These are phyloP conservation scores for Xyrauchen texanus DNA, from an alignment of 2,113 vertebrate genomes.

Conservation along the genomic window DNA sequence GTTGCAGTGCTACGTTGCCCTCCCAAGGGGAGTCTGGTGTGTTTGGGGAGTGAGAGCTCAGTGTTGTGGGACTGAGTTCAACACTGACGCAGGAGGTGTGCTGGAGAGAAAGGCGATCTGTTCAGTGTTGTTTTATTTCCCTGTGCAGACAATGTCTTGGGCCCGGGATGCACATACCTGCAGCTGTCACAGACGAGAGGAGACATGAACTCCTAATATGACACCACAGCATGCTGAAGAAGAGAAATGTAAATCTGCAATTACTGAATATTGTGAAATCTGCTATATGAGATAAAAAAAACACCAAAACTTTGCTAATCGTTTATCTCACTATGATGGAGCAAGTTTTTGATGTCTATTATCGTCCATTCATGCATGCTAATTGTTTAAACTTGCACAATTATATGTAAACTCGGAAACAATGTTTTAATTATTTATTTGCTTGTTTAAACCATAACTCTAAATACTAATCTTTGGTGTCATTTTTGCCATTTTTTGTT, in stretches of 20 bases:
- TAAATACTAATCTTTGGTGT: no score
- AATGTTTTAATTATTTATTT: no score
- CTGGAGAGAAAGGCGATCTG: constrained; percentile 34
- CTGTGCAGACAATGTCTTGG: constrained; percentile 39
- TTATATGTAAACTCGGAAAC: no score
- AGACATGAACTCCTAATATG: constrained; percentile 38
- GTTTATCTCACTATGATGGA: background rate
- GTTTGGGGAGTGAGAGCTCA: background rate
- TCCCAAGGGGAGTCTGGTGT: background rate
- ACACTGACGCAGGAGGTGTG: constrained; percentile 13
- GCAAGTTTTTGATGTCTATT: background rate
- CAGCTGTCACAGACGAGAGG: constrained; percentile 36
- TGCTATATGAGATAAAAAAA: constrained; percentile 9
- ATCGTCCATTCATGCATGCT: constrained; percentile 1
- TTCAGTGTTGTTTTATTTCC: constrained; percentile 42
- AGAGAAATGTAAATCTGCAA: constrained; percentile 47
- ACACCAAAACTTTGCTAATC: background rate
- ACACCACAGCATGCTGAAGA: constrained; percentile 39
- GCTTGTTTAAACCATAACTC: no score
- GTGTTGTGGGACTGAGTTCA: constrained; percentile 28
- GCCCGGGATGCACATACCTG: constrained; percentile 46
- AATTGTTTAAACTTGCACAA: background rate
- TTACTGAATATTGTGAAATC: constrained; percentile 42
- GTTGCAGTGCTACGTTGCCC: background rate
- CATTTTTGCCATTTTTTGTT: no score